phyloP scores from a whole-genome alignment of 2,888 invertebrate species.

The Ophion obscuratus region DNA sequence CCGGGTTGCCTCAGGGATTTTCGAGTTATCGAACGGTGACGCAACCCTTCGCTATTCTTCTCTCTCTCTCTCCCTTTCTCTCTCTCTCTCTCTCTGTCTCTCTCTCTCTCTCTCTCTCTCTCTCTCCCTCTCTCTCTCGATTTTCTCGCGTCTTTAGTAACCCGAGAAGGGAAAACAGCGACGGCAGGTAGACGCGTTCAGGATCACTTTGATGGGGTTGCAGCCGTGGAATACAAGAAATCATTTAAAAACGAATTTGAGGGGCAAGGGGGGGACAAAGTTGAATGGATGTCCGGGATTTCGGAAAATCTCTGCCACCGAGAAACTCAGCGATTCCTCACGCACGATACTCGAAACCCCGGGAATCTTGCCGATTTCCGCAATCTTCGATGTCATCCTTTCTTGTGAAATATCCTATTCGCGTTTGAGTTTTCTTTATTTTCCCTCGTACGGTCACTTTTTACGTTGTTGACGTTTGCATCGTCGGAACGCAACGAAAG shows the following conservation, averaged over 20 bases:
- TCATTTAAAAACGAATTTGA: conserved; percentile 21
- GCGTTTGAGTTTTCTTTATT: neutral
- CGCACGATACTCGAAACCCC: too few relatives aligned
- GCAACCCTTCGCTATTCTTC: conserved; percentile 80
- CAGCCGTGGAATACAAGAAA: neutral
- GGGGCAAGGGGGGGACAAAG: too few relatives aligned
- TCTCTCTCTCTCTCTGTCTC: conserved; percentile 45
- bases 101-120: conserved; percentile 50
- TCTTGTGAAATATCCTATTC: neutral
- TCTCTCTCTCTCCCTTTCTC: conserved; percentile 3
- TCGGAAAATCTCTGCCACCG: too few relatives aligned
- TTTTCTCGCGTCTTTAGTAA: conserved; percentile 83
- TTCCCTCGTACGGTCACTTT: neutral
- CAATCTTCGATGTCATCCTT: neutral
- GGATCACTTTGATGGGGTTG: conserved; percentile 27
- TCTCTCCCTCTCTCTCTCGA: conserved; percentile 51
- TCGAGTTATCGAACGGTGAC: conserved; percentile 47
- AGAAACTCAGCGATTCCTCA: too few relatives aligned
- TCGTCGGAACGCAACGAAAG: too few relatives aligned
- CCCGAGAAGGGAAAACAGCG: conserved; percentile 69
- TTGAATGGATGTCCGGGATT: too few relatives aligned
- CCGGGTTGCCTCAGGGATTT: conserved; percentile 45
- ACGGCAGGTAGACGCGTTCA: conserved; percentile 59
- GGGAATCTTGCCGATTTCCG: neutral
- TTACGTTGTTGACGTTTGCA: too few relatives aligned